Evolutionary conservation across 1,140 invertebrate genomes (phyloP).

Genomic region (Listronotus bonariensis): DNA sequence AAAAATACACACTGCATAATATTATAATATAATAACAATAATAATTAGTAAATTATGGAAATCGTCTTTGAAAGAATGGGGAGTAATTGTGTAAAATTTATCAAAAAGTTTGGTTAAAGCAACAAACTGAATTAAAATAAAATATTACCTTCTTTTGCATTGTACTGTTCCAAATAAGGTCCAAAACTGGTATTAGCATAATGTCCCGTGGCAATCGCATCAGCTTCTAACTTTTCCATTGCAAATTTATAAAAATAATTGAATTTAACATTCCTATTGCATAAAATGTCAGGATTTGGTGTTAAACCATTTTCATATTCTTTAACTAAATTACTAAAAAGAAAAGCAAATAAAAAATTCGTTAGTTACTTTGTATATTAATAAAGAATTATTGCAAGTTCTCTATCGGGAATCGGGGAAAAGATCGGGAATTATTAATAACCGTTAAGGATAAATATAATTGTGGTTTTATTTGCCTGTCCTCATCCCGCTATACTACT

Average conservation of each 20-base stretch:
- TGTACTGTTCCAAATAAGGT: constrained; percentile 71
- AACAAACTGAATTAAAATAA: too few relatives aligned
- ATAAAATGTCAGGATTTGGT: constrained; percentile 95
- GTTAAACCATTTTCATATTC: constrained; percentile 87
- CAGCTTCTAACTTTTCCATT: constrained; percentile 70
- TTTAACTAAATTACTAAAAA: constrained; percentile 72
- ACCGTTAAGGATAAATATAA: too few relatives aligned
- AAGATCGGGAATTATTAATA: too few relatives aligned
- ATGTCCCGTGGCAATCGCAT: constrained; percentile 97
- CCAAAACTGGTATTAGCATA: constrained; percentile 87
- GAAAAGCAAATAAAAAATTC: background rate
- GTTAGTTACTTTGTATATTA: too few relatives aligned
- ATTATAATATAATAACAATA: background rate
- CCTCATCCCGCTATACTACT: too few relatives aligned
- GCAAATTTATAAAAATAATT: constrained; percentile 84
- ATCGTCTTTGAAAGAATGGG: too few relatives aligned
- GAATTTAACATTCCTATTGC: constrained; percentile 95
- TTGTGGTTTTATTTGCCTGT: too few relatives aligned
- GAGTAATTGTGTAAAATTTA: too few relatives aligned
- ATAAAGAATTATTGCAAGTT: too few relatives aligned
- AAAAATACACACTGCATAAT: constrained; percentile 9
- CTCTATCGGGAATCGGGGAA: too few relatives aligned
- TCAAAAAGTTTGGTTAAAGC: too few relatives aligned
- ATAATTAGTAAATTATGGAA: too few relatives aligned
- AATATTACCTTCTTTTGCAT: constrained; percentile 60